These are phyloP conservation scores for Pachyseris speciosa DNA, from an alignment of 64 coral and sea anemone genomes.

Conservation along the genomic window DNA sequence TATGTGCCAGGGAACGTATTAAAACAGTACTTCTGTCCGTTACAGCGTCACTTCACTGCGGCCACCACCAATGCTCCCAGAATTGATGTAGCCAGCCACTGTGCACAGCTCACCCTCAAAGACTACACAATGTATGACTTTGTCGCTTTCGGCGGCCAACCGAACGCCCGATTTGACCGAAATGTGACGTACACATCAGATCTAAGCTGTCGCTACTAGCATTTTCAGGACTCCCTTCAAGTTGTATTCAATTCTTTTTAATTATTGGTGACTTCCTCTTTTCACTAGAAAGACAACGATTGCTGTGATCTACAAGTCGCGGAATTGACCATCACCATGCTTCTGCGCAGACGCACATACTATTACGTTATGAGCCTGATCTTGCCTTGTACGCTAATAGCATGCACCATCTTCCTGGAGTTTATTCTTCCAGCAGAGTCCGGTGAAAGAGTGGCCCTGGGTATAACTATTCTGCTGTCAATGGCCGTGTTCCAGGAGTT, in stretches of 20 bases:
- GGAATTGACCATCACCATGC: slow-evolving; percentile 77
- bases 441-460: slow-evolving; percentile 89
- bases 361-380: slow-evolving; percentile 98
- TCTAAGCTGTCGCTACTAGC: too few relatives aligned
- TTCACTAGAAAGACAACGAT: slow-evolving; percentile 53
- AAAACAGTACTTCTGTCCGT: too few relatives aligned
- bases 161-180: too few relatives aligned
- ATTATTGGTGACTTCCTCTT: background rate
- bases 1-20: too few relatives aligned
- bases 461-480: slow-evolving; percentile 90
- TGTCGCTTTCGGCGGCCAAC: too few relatives aligned
- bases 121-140: too few relatives aligned
- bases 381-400: slow-evolving; percentile 88
- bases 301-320: slow-evolving; percentile 66
- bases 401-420: slow-evolving; percentile 94
- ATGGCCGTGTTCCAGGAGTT: slow-evolving; percentile 96
- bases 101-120: too few relatives aligned
- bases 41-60: too few relatives aligned
- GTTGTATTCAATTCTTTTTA: background rate
- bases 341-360: slow-evolving; percentile 79
- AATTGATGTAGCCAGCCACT: too few relatives aligned
- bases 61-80: too few relatives aligned
- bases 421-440: slow-evolving; percentile 97
- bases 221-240: too few relatives aligned
- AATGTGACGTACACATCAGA: too few relatives aligned